Evolutionary conservation across 2,797 vertebrate genomes (phyloP), one percentile per base, ranked within the genome.

Genomic region (Enteromius radiatus): DNA sequence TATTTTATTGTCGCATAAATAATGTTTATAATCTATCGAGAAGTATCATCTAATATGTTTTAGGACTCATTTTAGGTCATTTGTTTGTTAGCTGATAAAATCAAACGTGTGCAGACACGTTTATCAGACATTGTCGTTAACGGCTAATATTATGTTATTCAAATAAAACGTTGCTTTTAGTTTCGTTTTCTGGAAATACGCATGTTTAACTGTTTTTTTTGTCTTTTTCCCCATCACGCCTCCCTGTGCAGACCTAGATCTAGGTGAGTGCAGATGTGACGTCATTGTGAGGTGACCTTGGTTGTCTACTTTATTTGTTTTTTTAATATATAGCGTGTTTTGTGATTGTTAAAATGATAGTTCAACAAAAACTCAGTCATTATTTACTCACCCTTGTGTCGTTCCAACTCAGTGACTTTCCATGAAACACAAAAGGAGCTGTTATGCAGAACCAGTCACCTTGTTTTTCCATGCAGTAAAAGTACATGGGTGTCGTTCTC

Each of bases 181-280:
- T 88, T 85, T 87, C 83, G 64, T 41, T 84, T 88, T 85, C 45
- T 15, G 19, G 17, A 19, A 54, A 65, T 63, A 12, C 10, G 7
- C n/a, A 52, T 38, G 23, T 70, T 36, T 84, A 76, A 81, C 47
- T 28, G 28, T 21, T 49, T 59, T 65, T 54, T n/a, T n/a, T 26
- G 10, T 85, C n/a, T 76, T 21, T 36, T 59, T 45, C 28, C 36
- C 28, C 47, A 41, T 36, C 59, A 83, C 71, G 68, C 4, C 3
- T 82, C 23, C 5, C 12, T 56, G 64, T 47, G 54, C 75, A 83
- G 81, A 0, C 31, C 19, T 78, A 5, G 52, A 83, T 49, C 49
- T 83, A 70, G 81, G 81, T 83, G 75, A 83, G 81, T 83, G 19
- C 19, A 14, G 0, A 52, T 10, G 19, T 80, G 36, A 82, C 63